A percentile compares a stretch with the other conserved stretches of the same genome.
These are phyloP conservation scores for Rhynchonycteris naso DNA, from an alignment of 2,797 vertebrate species.

Conservation along the genomic window DNA sequence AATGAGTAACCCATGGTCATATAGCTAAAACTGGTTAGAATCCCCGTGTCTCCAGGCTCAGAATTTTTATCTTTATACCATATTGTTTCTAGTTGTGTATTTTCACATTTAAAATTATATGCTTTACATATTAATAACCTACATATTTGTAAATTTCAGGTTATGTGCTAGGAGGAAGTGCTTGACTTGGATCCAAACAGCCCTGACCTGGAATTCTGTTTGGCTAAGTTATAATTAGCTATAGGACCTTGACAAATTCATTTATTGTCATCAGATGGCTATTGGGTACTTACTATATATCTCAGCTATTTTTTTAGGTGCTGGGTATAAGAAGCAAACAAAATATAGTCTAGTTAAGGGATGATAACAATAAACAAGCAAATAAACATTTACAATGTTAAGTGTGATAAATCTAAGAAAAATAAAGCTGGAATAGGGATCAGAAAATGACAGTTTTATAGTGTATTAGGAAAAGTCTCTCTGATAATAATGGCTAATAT, in stretches of 20 bases:
- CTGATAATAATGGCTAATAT: background rate
- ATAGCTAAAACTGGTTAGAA: background rate
- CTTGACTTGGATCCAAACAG: background rate
- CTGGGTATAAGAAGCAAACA: background rate
- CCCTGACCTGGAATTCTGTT: background rate
- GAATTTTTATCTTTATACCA: background rate
- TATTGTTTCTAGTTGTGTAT: background rate
- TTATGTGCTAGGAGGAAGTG: background rate
- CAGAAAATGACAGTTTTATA: background rate
- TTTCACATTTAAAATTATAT: slow-evolving; percentile 18
- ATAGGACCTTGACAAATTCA: background rate
- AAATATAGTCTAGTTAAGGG: background rate
- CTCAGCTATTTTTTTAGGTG: background rate
- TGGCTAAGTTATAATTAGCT: background rate
- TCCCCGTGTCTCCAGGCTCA: background rate
- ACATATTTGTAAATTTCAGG: background rate
- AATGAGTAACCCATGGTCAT: background rate
- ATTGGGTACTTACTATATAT: background rate
- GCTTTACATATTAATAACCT: background rate
- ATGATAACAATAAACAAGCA: background rate
- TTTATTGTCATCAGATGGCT: background rate
- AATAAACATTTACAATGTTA: background rate
- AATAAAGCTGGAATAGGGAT: background rate
- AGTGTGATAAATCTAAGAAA: slow-evolving; percentile 4
- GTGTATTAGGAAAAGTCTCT: background rate